Evolutionary conservation across 2,113 vertebrate genomes (phyloP).

Genomic region (Chionomys nivalis): DNA sequence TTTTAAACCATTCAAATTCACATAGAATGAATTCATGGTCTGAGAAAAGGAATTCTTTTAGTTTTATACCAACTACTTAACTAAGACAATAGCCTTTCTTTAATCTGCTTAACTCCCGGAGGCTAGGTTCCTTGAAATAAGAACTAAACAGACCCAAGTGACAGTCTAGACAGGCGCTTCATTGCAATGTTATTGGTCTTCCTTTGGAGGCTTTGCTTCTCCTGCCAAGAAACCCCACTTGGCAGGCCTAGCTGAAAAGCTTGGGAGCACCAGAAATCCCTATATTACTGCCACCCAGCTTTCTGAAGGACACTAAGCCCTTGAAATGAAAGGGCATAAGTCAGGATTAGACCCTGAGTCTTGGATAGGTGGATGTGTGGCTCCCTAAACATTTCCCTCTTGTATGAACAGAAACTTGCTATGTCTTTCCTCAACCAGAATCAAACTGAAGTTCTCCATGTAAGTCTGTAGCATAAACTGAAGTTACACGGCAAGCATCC

Average conservation of each 20-base stretch:
- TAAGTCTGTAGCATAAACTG: neutral
- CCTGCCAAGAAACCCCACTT: neutral
- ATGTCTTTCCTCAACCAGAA: slow-evolving; percentile 15
- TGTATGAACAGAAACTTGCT: neutral
- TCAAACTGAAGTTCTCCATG: neutral
- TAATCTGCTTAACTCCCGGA: neutral
- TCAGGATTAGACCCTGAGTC: neutral
- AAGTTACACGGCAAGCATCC: neutral
- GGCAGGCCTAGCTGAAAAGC: neutral
- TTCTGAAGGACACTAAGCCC: neutral
- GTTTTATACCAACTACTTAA: slow-evolving; percentile 23
- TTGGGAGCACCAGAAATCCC: neutral
- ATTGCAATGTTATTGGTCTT: neutral
- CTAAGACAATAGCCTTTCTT: neutral
- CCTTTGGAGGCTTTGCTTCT: neutral
- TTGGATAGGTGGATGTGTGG: neutral
- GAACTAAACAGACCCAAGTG: neutral
- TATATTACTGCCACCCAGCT: neutral
- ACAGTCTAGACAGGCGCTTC: neutral
- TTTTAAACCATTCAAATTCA: slow-evolving; percentile 56
- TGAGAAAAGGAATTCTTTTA: neutral
- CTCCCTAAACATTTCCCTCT: neutral
- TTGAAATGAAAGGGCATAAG: neutral
- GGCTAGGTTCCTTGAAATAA: neutral
- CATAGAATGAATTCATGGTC: neutral